Base-by-base conservation (phyloP, 2,797 vertebrate species). In the Hyperoplus lanceolatus region DNA sequence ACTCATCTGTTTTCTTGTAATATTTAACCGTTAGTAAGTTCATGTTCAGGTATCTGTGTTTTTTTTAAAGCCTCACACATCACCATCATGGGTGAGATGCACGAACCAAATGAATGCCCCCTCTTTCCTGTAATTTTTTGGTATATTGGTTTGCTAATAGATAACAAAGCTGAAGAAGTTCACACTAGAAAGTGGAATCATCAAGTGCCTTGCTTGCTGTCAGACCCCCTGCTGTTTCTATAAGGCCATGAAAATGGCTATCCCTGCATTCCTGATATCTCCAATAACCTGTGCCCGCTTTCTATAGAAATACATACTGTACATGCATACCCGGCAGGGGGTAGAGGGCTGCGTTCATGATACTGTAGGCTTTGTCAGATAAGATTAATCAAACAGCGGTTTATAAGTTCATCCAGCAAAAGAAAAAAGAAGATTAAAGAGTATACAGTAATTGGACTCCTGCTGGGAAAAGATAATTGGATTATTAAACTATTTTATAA, bases 161-260 rank as follows among this genome's bases (percentile, higher is more conserved):
- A 80, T 61, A 61, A 72, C 43, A 71, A 16, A 54, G 58, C 21
- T 56, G 10, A 55, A 51, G 45, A 61, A 76, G 42, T 45, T 73
- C 38, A 65, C 18, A 45, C 39, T 1, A n/a, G 41, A 54, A n/a
- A 60, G 69, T 4, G 1, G 48, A 73, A 59, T 48, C 42, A 60
- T 69, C 63, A 53, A 48, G 71, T 70, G 29, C 45, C 6, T 15
- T 3, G 9, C 14, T 53, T 60, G 43, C 62, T 62, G 48, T 61
- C 36, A 4, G 55, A 82, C 55, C 72, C 42, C 80, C 76, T 76
- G 84, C 81, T 69, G 74, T 39, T 62, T 79, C 42, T 54, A 29
- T 29, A 8, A 81, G 79, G 69, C 77, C 79, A 63, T 83, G 74
- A 83, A 75, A 87, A 90, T 82, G 53, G 16, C 50, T 73, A n/a